Base-by-base conservation (phyloP, 1,140 invertebrate species). In the Macrotrachela quadricornifera region DNA sequence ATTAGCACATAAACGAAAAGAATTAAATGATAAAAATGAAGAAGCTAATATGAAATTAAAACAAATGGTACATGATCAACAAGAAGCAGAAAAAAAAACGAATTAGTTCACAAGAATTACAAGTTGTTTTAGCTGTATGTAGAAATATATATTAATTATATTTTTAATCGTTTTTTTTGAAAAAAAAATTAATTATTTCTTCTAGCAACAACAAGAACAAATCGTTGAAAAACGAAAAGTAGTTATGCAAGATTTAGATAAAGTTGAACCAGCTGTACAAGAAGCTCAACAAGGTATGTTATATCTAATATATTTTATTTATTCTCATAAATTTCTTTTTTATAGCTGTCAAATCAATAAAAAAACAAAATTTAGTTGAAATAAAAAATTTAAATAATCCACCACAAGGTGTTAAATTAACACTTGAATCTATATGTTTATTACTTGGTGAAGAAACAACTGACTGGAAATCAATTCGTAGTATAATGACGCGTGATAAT, bases 41-140 rank as follows among this genome's bases (percentile, higher is more conserved):
- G 85, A 88, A 11, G 94, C 92, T 18, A 99, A 97, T 73, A 81
- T 83, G 1, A 99, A 99, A 73, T 74, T 99, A 12, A 81, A 86
- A 59, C 88, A 99, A 67, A 99, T 99, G 92, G 82, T 76, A 38
- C 90, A 91, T 72, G 88, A 97, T 70, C 94, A 99, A 69, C 91
- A 97, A 63, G 91, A 99, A 72, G 94, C 92, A 12, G 92, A 97
- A 64, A 85, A 92, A 71, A 91, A 94, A 70, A 30, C 21, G 21
- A 30, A 30, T 30, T 30, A 8, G 21, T 30, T 30, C 21, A 30
- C 21, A 30, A 97, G 97, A 73, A 83, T 90, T 12, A 83, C 91
- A 62, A 91, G 85, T 61, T 88, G 97, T 30, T 8, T 71, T 86
- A 94, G 67, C 87, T 99, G 62, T 90, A 96, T 30, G 21, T 30